These are phyloP conservation scores for Ceryle rudis DNA, from an alignment of 2,797 vertebrate genomes.

Conservation along the genomic window DNA sequence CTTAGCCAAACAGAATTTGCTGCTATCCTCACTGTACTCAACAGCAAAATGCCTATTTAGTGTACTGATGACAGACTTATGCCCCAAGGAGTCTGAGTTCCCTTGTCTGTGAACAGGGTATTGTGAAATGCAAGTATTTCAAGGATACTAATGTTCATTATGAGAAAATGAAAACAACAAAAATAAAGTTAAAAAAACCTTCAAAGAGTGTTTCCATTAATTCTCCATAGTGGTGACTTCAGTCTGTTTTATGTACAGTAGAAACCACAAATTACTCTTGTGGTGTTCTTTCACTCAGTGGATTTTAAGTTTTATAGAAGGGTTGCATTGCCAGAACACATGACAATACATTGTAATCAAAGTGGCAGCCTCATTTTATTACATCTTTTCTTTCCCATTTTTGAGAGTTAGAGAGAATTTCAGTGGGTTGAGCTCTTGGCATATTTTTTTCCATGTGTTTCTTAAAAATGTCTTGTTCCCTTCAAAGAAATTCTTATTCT, in stretches of 20 bases:
- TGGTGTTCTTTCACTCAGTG: not conserved
- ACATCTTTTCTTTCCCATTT: not conserved
- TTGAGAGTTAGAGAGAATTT: not conserved
- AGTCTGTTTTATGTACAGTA: not conserved
- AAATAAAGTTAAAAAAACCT: not conserved
- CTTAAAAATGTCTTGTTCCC: not conserved
- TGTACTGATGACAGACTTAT: not conserved
- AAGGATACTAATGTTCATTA: not conserved
- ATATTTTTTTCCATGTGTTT: constrained; percentile 6
- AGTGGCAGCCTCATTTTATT: not conserved
- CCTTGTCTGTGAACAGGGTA: not conserved
- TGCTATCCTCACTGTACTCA: not conserved
- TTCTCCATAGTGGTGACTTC: not conserved
- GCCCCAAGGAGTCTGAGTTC: not conserved
- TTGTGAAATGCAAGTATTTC: not conserved
- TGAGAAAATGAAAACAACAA: not conserved
- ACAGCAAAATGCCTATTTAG: not conserved
- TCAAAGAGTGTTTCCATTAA: not conserved
- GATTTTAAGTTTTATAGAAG: not conserved
- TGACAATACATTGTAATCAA: not conserved
- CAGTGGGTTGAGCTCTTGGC: not conserved
- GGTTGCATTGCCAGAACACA: not conserved
- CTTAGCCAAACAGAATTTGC: not conserved
- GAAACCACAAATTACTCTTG: not conserved
- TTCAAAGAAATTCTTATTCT: constrained; percentile 15